These are phyloP conservation scores for Scaptomyza parva DNA, from an alignment of 2,888 invertebrate genomes.

Conservation along the genomic window DNA sequence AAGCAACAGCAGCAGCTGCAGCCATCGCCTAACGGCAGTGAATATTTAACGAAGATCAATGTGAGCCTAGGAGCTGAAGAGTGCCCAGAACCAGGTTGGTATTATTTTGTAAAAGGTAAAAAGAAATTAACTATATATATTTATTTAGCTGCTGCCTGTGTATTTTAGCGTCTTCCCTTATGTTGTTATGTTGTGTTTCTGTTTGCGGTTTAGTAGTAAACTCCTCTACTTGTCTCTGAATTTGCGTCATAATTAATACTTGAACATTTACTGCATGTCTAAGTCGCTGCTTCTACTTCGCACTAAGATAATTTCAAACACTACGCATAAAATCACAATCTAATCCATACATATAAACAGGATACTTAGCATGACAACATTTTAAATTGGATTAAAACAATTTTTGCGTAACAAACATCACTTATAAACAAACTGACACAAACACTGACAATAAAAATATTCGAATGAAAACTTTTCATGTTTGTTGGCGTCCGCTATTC, in stretches of 20 bases:
- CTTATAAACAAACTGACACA: background rate
- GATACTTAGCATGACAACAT: conserved; percentile 8
- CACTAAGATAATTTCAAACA: conserved; percentile 51
- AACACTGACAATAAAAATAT: background rate
- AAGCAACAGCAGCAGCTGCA: conserved; percentile 36
- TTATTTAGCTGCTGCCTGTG: conserved; percentile 56
- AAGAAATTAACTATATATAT: conserved; percentile 26
- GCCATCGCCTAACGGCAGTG: conserved; percentile 78
- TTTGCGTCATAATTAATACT: conserved; percentile 37
- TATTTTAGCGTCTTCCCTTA: conserved; percentile 49
- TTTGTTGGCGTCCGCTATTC: background rate
- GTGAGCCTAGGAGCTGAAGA: conserved; percentile 83
- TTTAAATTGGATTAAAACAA: background rate
- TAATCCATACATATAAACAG: conserved; percentile 31
- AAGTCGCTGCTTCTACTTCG: conserved; percentile 51
- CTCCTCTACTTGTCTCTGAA: conserved; percentile 74
- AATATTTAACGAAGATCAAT: conserved; percentile 88
- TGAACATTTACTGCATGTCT: conserved; percentile 65
- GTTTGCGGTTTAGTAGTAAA: conserved; percentile 59
- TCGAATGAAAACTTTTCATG: background rate
- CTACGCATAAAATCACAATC: conserved; percentile 50
- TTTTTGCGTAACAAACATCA: background rate
- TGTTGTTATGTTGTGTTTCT: conserved; percentile 70
- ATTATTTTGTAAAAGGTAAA: background rate
- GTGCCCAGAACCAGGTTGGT: conserved; percentile 82